phyloP scores from a whole-genome alignment of 1,140 invertebrate species.

The Alviniconcha marisindica region DNA sequence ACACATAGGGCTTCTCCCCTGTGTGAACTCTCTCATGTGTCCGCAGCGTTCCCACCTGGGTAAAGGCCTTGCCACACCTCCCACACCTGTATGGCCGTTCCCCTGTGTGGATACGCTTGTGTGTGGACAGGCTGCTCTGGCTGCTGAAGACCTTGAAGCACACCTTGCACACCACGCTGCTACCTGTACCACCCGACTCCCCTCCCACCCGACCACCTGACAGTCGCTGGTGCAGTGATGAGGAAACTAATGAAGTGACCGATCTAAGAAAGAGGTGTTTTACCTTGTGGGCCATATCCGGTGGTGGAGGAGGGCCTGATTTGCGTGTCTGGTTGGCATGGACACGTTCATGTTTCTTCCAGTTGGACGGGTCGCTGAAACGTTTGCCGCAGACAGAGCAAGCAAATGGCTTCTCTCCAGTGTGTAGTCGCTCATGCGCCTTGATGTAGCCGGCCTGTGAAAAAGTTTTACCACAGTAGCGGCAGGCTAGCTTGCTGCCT shows the following conservation, averaged over 20 bases:
- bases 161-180: conserved; percentile 60
- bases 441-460: conserved; percentile 69
- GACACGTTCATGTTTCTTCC: conserved; percentile 76
- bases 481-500: conserved; percentile 57
- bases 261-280: conserved; percentile 44
- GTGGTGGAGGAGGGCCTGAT: conserved; percentile 27
- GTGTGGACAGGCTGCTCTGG: conserved; percentile 62
- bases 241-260: conserved; percentile 43
- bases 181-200: conserved; percentile 7
- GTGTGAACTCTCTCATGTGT: conserved; percentile 68
- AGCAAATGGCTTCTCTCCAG: conserved; percentile 69
- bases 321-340: conserved; percentile 74
- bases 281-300: conserved; percentile 36
- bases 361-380: conserved; percentile 75
- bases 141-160: conserved; percentile 65
- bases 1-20: conserved; percentile 67
- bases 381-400: conserved; percentile 76
- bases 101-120: conserved; percentile 67
- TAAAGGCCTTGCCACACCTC: conserved; percentile 66
- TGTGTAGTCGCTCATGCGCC: conserved; percentile 84
- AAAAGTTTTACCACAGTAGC: conserved; percentile 69
- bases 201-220: not conserved
- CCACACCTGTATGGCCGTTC: conserved; percentile 62
- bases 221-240: conserved; percentile 46
- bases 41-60: conserved; percentile 65